Percentiles rank a stretch among this genome's conserved stretches.
Conservation (phyloP, 2,113 vertebrate species). For the Corynorhinus townsendii region DNA sequence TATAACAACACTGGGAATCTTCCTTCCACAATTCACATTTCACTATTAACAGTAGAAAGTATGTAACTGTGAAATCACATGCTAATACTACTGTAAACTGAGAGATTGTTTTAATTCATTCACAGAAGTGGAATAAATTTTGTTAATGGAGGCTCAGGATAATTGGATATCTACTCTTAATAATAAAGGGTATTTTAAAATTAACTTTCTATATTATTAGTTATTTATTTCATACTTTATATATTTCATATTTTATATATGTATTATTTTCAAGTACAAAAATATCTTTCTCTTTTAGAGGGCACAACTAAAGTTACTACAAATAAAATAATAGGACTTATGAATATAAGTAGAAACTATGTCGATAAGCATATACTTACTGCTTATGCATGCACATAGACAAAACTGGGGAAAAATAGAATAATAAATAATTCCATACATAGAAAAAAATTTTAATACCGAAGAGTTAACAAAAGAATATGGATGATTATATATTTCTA, state of each 20-base stretch:
- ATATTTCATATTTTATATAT: background rate
- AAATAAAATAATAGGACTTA: background rate
- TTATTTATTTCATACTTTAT: background rate
- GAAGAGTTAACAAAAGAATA: background rate
- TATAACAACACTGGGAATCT: background rate
- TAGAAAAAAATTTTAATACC: background rate
- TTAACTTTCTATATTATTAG: background rate
- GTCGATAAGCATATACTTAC: background rate
- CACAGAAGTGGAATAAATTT: background rate
- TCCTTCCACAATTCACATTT: background rate
- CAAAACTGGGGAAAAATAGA: background rate
- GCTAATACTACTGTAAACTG: background rate
- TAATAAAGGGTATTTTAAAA: background rate
- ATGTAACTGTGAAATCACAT: background rate
- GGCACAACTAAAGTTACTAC: background rate
- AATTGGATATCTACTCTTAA: background rate
- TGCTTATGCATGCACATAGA: background rate
- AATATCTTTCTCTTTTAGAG: background rate
- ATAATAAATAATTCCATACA: background rate
- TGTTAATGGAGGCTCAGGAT: background rate
- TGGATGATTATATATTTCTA: background rate
- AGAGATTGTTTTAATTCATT: background rate
- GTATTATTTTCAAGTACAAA: background rate
- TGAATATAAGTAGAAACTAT: background rate
- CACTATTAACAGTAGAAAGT: background rate